These are phyloP conservation scores for Megastigmus dorsalis DNA, from an alignment of 2,888 invertebrate genomes.

Conservation along the genomic window DNA sequence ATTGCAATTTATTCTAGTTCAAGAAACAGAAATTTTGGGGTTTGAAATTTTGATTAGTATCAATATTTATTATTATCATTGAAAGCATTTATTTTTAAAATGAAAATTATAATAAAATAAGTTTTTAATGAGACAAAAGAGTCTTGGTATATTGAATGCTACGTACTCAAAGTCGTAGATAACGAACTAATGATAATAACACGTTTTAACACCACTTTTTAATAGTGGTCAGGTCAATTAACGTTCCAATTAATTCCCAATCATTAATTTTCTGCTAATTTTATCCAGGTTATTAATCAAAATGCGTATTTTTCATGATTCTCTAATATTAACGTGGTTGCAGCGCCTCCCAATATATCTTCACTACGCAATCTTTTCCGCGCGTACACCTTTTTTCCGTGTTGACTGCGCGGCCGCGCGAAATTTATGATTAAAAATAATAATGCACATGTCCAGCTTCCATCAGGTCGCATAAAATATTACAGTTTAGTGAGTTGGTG, in stretches of 20 bases:
- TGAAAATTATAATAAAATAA: too few species aligned
- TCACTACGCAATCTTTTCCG: not conserved
- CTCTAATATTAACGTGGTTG: not conserved
- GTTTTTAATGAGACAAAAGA: too few species aligned
- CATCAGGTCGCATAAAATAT: slow-evolving; percentile 37
- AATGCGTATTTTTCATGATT: not conserved
- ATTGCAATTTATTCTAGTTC: too few species aligned
- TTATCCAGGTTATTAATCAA: not conserved
- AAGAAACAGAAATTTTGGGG: too few species aligned
- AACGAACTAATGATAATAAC: slow-evolving; percentile 6
- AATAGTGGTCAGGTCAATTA: slow-evolving; percentile 8
- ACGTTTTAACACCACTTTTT: not conserved
- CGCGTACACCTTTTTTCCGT: not conserved
- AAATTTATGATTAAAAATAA: slow-evolving; percentile 45
- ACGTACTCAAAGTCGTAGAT: too few species aligned
- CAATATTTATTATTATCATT: too few species aligned
- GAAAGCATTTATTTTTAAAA: too few species aligned
- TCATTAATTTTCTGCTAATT: not conserved
- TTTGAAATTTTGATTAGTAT: too few species aligned
- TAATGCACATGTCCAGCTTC: slow-evolving; percentile 17
- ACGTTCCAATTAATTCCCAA: not conserved
- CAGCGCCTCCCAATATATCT: slow-evolving; percentile 1
- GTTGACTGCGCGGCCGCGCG: too few species aligned
- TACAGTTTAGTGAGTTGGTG: slow-evolving; percentile 27
- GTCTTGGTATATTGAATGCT: too few species aligned